Base-by-base conservation (phyloP, 2,888 invertebrate species). In the Drosophila neotestacea region DNA sequence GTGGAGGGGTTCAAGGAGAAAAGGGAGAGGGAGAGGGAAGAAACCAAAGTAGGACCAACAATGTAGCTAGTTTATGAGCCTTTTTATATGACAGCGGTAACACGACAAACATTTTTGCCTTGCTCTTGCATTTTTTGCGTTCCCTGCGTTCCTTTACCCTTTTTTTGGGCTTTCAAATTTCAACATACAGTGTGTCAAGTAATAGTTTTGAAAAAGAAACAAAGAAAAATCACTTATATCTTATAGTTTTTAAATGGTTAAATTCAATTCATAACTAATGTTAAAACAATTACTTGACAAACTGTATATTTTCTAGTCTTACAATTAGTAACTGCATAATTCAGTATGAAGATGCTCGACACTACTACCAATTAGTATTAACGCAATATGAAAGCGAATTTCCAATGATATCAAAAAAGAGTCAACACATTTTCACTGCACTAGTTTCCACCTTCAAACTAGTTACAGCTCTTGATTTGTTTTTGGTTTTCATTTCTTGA, bases 321-420 rank as follows among this genome's bases (percentile, higher is more conserved):
- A n/a, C n/a, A n/a, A n/a, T n/a, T 52, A 68, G 46, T 60, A 51
- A 51, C 44, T 60, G 76, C 58, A 64, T 54, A 60, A 46, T 77
- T 76, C 78, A 68, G 73, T 73, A 68, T 68, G 55, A 67, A 74
- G 22, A 41, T 13, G 32, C 10, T 16, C 78, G 79, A 86, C 90
- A 88, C 91, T 81, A 84, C 2, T 0, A 32, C 16, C 16, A 32
- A 34, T 42, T 67, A 73, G 75, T 28, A 86, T 85, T 85, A 89
- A 89, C 83, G 71, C 77, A 64, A 61, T n/a, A 42, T 42, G 55
- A 42, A 59, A 69, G 42, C 2, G 1, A 44, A 52, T 88, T 76
- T 81, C 74, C 78, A 72, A 73, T 63, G 55, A 65, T 65, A 30
- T 6, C 11, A 62, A 36, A 55, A 38, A 32, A 11, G 39, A 27